Conservation (phyloP, 2,113 vertebrate genomes). For the Gymnobelideus leadbeateri region DNA sequence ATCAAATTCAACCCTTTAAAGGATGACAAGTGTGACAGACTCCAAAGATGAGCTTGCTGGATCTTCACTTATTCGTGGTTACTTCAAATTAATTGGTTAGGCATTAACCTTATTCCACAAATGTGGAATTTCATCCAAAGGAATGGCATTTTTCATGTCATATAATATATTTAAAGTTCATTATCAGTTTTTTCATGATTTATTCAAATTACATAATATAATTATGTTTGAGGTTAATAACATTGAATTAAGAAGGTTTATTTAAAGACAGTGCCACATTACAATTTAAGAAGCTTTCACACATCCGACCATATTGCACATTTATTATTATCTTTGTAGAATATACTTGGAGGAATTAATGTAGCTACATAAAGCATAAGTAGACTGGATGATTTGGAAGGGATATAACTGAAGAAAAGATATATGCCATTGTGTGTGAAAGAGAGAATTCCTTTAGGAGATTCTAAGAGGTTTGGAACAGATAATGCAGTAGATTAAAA, state of each 20-base stretch:
- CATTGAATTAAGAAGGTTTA: neutral
- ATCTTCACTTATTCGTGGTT: neutral
- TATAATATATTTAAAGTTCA: neutral
- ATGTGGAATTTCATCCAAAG: neutral
- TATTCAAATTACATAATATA: neutral
- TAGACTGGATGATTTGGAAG: neutral
- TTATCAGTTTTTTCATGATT: neutral
- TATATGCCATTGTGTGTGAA: neutral
- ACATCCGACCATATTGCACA: neutral
- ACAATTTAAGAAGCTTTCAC: neutral
- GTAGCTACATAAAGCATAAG: constrained; percentile 20
- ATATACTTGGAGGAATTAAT: neutral
- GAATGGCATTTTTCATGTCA: neutral
- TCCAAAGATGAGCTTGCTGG: neutral
- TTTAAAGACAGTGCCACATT: neutral
- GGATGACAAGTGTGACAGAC: neutral
- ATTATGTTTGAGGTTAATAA: neutral
- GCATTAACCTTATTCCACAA: neutral
- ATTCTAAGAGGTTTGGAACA: constrained; percentile 36
- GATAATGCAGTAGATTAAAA: constrained; percentile 8
- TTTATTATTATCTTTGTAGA: neutral
- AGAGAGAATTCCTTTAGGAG: constrained; percentile 18
- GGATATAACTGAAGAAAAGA: neutral
- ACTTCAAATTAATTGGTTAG: neutral
- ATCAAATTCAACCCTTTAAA: neutral